Base-by-base conservation (phyloP, 2,113 vertebrate genomes). In the Gymnogyps californianus region DNA sequence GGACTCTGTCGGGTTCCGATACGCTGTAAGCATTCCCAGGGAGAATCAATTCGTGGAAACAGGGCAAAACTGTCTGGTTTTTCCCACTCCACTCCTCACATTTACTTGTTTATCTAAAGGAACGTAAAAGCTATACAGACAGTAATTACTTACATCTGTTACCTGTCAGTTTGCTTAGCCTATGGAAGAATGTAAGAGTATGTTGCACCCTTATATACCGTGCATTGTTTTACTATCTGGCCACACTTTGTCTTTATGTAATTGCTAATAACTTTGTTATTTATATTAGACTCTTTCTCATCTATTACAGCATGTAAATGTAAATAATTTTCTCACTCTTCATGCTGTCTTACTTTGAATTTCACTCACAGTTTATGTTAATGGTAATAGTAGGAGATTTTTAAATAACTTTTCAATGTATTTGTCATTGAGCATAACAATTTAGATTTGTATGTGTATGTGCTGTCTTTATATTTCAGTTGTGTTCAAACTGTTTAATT, bases 401-500 rank as follows among this genome's bases (percentile, higher is more conserved):
- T 90, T 1, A 81, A 90, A 29, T 47, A 76, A 79, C 81, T 84
- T 90, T 58, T 57, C 71, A 67, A 16, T 92, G 31, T 85, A 9
- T 49, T 59, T 81, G 13, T 40, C 88, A 21, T 91, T 91, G 85
- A 83, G 4, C 26, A 42, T 67, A 87, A 83, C 16, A 58, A 34
- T 90, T 91, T 62, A 87, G 91, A 61, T 85, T 83, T 75, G 70
- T 81, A 2, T 83, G 36, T 76, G 18, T 80, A 44, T 87, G 19
- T 71, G 49, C 79, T 90, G 25, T 75, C 92, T 89, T 96, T 95
- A 21, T 88, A 67, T 87, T 93, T 74, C 54, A 51, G 16, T 96
- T 76, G 18, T 88, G 69, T 87, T 94, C 83, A 82, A 94, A 92
- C 54, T 87, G 49, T 97, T 93, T 97, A 97, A 96, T 94, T 61